A percentile compares a stretch with the other conserved stretches of the same genome.
Evolutionary conservation across 2,113 vertebrate genomes (phyloP).

Genomic region (Neofelis nebulosa): DNA sequence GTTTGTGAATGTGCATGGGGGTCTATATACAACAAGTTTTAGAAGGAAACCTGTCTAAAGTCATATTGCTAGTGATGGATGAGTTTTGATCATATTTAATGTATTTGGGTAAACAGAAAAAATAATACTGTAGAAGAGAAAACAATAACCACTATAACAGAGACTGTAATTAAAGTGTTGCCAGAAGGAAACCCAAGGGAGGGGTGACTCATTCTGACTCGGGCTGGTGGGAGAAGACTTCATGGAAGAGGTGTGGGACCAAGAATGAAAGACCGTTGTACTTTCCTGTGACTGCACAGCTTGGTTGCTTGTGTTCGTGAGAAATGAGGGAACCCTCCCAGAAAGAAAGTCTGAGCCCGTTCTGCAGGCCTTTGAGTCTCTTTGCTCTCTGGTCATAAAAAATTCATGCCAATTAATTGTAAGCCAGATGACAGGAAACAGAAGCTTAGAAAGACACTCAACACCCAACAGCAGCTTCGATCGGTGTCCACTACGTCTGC

Average conservation of each 20-base stretch:
- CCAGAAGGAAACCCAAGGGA: not conserved
- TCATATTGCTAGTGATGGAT: not conserved
- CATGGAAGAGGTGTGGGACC: not conserved
- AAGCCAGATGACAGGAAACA: slow-evolving; percentile 77
- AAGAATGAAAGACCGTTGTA: not conserved
- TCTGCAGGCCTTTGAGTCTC: slow-evolving; percentile 61
- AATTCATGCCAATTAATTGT: slow-evolving; percentile 80
- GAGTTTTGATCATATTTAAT: not conserved
- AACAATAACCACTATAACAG: not conserved
- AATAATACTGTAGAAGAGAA: not conserved
- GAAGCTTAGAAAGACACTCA: slow-evolving; percentile 52
- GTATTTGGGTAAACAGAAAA: not conserved
- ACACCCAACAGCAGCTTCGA: slow-evolving; percentile 26
- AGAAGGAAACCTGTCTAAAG: not conserved
- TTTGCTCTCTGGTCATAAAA: slow-evolving; percentile 76
- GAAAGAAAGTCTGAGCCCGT: not conserved
- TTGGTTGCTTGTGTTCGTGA: not conserved
- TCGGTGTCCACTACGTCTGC: not conserved
- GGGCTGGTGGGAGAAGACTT: not conserved
- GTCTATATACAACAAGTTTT: not conserved
- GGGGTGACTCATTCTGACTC: not conserved
- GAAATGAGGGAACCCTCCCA: not conserved
- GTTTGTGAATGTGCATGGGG: too few species aligned
- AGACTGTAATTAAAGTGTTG: not conserved
- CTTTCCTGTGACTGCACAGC: not conserved